Base-by-base conservation (phyloP, 2,113 vertebrate species). In the Erythrocercus mccallii region DNA sequence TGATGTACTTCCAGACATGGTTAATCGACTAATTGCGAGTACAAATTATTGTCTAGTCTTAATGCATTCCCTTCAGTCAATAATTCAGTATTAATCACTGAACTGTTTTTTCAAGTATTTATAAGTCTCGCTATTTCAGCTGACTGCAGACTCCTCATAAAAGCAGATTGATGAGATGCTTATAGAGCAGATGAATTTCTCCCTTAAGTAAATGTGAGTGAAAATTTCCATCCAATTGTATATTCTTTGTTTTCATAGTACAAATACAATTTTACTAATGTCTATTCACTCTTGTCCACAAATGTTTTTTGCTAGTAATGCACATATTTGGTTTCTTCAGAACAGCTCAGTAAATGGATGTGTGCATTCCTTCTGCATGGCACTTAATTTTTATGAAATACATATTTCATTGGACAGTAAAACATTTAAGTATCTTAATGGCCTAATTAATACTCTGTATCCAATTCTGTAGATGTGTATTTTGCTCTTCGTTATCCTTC, bases 381-480 rank as follows among this genome's bases (percentile, higher is more conserved):
- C 62, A 72, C 38, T 95, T 94, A 89, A 74, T 92, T 96, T 92
- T 94, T 86, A 92, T 91, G 77, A 93, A 94, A 91, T 90, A 83
- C 78, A 74, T 96, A 88, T 94, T 96, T 95, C 92, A 96, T 96
- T 95, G 83, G 90, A 76, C 78, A 80, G 79, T 94, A 88, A 96
- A 96, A 83, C 66, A 80, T 92, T 95, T 87, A 88, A 95, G 51
- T 73, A 45, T 87, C 88, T 80, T 93, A 95, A 95, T 94, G 83
- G 91, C 69, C 83, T 95, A 96, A 96, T 97, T 96, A 95, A 96
- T 96, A 88, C 82, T 58, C 79, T 74, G 27, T 78, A 89, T 88
- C 58, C 84, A 31, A 53, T 87, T 82, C 80, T 94, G 50, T 51
- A n/a, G 84, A 42, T 91, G 31, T 92, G 62, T 89, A 47, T 89